Evolutionary conservation across 2,888 invertebrate genomes (phyloP).

Genomic region (Syrista parreyssii): DNA sequence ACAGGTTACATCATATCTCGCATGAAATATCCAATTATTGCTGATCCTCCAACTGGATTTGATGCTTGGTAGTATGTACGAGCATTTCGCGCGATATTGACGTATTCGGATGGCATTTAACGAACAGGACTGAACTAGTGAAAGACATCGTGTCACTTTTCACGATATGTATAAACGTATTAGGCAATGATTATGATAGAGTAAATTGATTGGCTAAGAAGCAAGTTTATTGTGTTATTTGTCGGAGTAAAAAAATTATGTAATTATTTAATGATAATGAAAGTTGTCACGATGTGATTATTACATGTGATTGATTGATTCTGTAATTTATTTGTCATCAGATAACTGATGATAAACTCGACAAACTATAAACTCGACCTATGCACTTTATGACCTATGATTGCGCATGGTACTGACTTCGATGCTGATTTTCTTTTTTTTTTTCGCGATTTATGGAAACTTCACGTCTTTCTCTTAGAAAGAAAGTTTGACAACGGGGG

Average conservation of each 20-base stretch:
- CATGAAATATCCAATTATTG: constrained; percentile 3
- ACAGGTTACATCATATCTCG: constrained; percentile 3
- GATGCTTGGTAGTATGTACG: background rate
- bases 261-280: background rate
- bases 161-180: background rate
- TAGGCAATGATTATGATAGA: background rate
- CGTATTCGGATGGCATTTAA: background rate
- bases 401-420: no score
- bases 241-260: background rate
- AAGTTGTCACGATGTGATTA: background rate
- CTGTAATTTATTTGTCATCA: background rate
- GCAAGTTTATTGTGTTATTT: background rate
- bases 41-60: background rate
- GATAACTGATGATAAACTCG: no score
- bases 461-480: background rate
- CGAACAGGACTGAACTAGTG: background rate
- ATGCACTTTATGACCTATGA: background rate
- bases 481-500: background rate
- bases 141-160: background rate
- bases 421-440: background rate
- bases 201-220: background rate
- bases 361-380: background rate
- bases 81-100: background rate
- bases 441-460: background rate
- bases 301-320: background rate